Percentiles rank a stretch among this genome's conserved stretches.
Evolutionary conservation across 2,888 invertebrate genomes (phyloP).

Genomic region (Lepidocyrtinus sp.): DNA sequence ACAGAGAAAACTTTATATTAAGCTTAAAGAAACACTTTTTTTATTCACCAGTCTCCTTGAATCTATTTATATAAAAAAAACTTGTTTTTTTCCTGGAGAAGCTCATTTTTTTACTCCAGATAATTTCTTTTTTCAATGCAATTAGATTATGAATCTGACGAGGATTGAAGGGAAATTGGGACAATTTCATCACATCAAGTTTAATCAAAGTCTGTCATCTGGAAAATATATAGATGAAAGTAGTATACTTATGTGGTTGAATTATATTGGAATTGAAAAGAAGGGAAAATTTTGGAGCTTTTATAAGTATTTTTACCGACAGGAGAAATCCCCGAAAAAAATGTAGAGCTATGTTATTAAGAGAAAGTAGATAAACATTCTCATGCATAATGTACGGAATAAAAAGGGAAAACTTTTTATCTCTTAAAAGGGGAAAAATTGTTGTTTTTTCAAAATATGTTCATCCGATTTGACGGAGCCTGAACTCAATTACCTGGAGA

Average conservation of each 20-base stretch:
- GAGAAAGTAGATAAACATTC: no score
- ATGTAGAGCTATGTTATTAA: no score
- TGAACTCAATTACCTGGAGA: constrained; percentile 41
- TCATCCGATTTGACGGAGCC: constrained; percentile 34
- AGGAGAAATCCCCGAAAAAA: no score
- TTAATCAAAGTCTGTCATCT: constrained; percentile 49
- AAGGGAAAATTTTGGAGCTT: no score
- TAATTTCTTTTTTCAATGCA: constrained; percentile 31
- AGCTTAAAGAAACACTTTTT: no score
- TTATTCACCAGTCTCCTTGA: no score
- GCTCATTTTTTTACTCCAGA: no score
- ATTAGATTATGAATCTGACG: constrained; percentile 48
- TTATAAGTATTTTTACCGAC: no score
- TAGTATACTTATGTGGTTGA: no score
- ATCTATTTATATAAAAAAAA: neutral
- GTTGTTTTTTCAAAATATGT: constrained; percentile 11
- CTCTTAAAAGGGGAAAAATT: neutral
- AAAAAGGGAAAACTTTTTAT: neutral
- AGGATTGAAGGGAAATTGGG: constrained; percentile 30
- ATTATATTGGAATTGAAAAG: no score
- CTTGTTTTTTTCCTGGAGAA: constrained; percentile 26
- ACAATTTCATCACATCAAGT: constrained; percentile 47
- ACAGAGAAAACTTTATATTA: neutral
- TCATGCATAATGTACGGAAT: no score
- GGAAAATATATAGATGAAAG: no score